Evolutionary conservation across 2,113 vertebrate species (phyloP).

Genomic region (Prochilodus magdalenae): DNA sequence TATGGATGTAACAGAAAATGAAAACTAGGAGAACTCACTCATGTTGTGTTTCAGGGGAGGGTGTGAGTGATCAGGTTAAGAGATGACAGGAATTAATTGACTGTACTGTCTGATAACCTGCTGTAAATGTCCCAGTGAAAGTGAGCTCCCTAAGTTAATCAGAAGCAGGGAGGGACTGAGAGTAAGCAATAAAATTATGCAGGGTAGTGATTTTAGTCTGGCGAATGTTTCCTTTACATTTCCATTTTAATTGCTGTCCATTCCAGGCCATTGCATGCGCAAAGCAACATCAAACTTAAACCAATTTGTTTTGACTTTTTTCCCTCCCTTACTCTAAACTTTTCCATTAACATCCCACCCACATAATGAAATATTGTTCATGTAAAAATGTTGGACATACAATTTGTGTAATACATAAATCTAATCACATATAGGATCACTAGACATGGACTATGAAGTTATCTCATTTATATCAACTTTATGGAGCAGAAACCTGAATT

Average conservation of each 20-base stretch:
- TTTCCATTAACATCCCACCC: constrained; percentile 64
- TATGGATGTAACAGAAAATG: constrained; percentile 26
- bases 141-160: constrained; percentile 59
- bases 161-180: constrained; percentile 53
- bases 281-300: constrained; percentile 67
- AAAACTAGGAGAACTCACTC: constrained; percentile 8
- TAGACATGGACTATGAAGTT: constrained; percentile 51
- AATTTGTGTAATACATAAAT: constrained; percentile 55
- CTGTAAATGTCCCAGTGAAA: constrained; percentile 62
- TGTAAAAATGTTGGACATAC: constrained; percentile 54
- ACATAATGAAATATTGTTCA: constrained; percentile 64
- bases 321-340: constrained; percentile 58
- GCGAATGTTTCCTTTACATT: constrained; percentile 71
- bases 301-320: constrained; percentile 70
- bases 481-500: constrained; percentile 60
- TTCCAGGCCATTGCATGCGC: constrained; percentile 68
- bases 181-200: constrained; percentile 68
- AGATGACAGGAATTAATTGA: constrained; percentile 61
- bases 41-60: constrained; percentile 33
- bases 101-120: constrained; percentile 64
- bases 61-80: constrained; percentile 42
- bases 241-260: constrained; percentile 79
- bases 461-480: constrained; percentile 62
- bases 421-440: constrained; percentile 59
- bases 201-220: constrained; percentile 61